Evolutionary conservation across 2,113 vertebrate genomes (phyloP), one percentile per base, ranked within the genome.

Genomic region (Pontoporia blainvillei): DNA sequence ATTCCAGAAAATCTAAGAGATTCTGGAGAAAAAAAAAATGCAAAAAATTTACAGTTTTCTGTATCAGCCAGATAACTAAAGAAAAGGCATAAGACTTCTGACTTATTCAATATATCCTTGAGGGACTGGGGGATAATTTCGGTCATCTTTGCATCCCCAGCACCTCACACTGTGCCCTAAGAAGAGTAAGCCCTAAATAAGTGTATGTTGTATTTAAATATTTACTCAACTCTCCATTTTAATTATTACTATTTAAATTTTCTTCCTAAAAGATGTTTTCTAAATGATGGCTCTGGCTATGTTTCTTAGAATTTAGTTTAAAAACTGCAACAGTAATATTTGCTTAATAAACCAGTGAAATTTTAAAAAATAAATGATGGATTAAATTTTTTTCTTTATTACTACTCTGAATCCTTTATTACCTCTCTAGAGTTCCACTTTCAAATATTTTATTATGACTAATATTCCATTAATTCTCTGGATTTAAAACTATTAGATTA

Each of bases 271-370:
- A 85, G 59, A 83, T 93, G 57, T 52, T 86, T 95, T 54, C 69
- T 94, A 90, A 91, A 23, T 90, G n/a, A 93, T 21, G 8, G 18
- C 41, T 91, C 62, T 62, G 39, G 41, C 46, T 90, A n/a, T 79
- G 18, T 81, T 94, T 95, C 92, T 92, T 92, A 90, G 49, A 91
- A 85, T 25, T 95, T 84, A 85, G n/a, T 64, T 94, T 93, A 61
- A 94, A 95, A 96, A 44, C 34, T 76, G 15, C 34, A 91, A 72
- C 10, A 34, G 71, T 29, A 88, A 66, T 31, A 90, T 78, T 85
- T 97, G 57, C 31, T 90, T 72, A 87, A 79, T 82, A 94, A 87
- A 90, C 89, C 41, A 62, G 17, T 54, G 20, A 90, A 86, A 91
- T 29, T 61, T 18, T 3, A 12, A 85, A 66, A 92, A 89, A 61